Base-by-base conservation (phyloP, 64 coral and sea anemone species). In the Stichodactyla helianthus region DNA sequence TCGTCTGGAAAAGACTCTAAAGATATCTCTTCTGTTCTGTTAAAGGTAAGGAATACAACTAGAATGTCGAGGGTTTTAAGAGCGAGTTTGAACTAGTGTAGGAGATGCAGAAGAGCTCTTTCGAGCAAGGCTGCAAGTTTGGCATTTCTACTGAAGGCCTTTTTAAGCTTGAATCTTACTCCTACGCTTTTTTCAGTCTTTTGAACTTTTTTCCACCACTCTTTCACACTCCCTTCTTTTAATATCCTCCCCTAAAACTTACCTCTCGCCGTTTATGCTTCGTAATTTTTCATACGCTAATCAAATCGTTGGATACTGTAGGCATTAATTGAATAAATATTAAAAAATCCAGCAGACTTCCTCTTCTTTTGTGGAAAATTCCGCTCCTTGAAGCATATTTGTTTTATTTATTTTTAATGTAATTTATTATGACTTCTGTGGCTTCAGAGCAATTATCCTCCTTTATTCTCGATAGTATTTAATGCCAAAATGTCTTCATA, bases 381-480 rank as follows among this genome's bases (percentile, higher is more conserved):
- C 27, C 68, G 11, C 68, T 74, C 25, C 17, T 74, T 74, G n/a
- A 74, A 74, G 68, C 68, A 26, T 27, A 31, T n/a, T 74, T 74
- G 23, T 74, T 74, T 12, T 74, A 31, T 74, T 74, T 58, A 58
- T 58, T 58, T 58, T 74, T 74, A 27, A 31, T 74, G 1, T 65
- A n/a, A 65, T 65, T 74, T 74, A 74, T 74, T 35, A 26, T 74
- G 68, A 74, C 68, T 74, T 74, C 25, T 74, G 68, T 74, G 12
- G 0, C 23, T 74, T 23, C 26, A 26, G 4, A 74, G n/a, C 27
- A 74, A 74, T 74, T 74, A 74, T 74, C 68, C 23, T 31, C 25
- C 35, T 27, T 11, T 3, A 31, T 27, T 27, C 27, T 74, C 68
- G 35, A 44, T 31, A 74, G 12, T 23, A 74, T 74, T 74, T 74